Conservation (phyloP, 1,140 invertebrate genomes). For the Asbolus verrucosus region DNA sequence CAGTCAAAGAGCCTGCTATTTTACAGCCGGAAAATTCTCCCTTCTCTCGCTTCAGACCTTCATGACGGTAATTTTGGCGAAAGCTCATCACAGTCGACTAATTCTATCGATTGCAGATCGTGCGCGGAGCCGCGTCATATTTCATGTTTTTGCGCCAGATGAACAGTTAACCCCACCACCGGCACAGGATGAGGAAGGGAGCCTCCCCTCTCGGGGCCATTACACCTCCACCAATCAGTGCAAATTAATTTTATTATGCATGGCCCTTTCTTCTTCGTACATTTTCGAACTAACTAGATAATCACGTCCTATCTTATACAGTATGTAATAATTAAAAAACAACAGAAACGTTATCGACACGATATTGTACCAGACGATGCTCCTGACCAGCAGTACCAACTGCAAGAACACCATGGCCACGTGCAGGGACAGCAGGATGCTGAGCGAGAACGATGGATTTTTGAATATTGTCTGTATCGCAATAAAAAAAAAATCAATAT, state of each 20-base stretch:
- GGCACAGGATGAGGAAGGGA: too few relatives aligned
- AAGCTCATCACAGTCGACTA: not conserved
- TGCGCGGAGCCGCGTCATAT: constrained; percentile 40
- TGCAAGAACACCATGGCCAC: constrained; percentile 80
- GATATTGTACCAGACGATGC: constrained; percentile 91
- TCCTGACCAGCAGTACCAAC: constrained; percentile 80
- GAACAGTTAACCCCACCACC: constrained; percentile 40
- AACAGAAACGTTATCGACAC: constrained; percentile 86
- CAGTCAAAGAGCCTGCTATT: constrained; percentile 64
- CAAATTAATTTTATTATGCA: constrained; percentile 67
- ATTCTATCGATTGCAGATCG: constrained; percentile 47
- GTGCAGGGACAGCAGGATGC: constrained; percentile 80
- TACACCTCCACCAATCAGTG: too few relatives aligned
- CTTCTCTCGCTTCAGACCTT: constrained; percentile 67
- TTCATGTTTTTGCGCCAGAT: constrained; percentile 44
- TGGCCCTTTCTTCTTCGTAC: constrained; percentile 79
- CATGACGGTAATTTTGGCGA: constrained; percentile 61
- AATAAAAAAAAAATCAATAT: too few relatives aligned
- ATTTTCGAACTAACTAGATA: constrained; percentile 86
- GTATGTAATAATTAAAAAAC: constrained; percentile 90
- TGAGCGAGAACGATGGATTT: constrained; percentile 86
- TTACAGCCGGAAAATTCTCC: too few relatives aligned
- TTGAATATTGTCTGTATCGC: too few relatives aligned
- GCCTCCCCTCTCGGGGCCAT: too few relatives aligned
- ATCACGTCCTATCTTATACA: constrained; percentile 90